Evolutionary conservation across 2,888 invertebrate genomes (phyloP).

Genomic region (Cancer borealis): DNA sequence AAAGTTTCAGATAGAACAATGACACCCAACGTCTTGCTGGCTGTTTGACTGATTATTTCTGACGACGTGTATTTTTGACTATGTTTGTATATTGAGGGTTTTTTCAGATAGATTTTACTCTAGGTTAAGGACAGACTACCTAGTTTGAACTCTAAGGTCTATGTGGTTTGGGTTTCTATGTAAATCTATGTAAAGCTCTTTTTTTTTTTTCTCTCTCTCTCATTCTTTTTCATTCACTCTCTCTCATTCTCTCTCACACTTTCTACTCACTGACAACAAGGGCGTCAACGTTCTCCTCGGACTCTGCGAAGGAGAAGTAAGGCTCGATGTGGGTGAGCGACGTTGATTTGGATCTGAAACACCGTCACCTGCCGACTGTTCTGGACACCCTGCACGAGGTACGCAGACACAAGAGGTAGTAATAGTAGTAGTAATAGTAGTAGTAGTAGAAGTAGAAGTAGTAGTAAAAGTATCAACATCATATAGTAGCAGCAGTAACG

Average conservation of each 20-base stretch:
- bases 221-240: background rate
- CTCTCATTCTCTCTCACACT: constrained; percentile 6
- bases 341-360: constrained; percentile 30
- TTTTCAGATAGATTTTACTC: too few relatives aligned
- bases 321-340: constrained; percentile 41
- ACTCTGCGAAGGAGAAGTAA: constrained; percentile 44
- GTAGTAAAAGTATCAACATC: background rate
- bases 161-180: too few relatives aligned
- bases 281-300: constrained; percentile 51
- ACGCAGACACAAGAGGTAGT: background rate
- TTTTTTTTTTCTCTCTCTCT: constrained; percentile 26
- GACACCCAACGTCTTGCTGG: too few relatives aligned
- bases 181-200: too few relatives aligned
- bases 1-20: too few relatives aligned
- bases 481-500: background rate
- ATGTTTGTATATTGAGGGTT: too few relatives aligned
- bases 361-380: constrained; percentile 16
- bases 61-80: too few relatives aligned
- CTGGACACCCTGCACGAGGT: background rate
- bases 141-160: too few relatives aligned
- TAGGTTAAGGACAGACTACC: too few relatives aligned
- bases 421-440: constrained; percentile 4
- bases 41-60: too few relatives aligned
- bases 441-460: constrained; percentile 17
- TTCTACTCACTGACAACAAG: constrained; percentile 41